Conservation (phyloP, 2,797 vertebrate species). For the Sarcophilus harrisii region DNA sequence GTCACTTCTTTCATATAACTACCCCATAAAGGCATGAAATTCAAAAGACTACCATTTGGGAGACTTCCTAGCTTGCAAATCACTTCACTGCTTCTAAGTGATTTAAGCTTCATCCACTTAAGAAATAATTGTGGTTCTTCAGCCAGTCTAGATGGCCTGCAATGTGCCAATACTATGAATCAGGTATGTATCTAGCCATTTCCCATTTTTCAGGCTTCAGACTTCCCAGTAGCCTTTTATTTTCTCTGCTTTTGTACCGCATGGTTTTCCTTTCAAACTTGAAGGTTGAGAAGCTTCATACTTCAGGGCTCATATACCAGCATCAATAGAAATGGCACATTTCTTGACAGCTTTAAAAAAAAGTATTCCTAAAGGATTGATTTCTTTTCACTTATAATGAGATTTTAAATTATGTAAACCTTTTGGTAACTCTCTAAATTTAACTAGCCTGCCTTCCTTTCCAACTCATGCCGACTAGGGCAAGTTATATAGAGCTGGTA, state of each 20-base stretch:
- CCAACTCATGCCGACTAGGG: not conserved
- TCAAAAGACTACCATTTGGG: conserved; percentile 38
- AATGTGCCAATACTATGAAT: not conserved
- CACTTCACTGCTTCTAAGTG: conserved; percentile 43
- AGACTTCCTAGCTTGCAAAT: conserved; percentile 50
- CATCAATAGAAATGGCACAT: conserved; percentile 3
- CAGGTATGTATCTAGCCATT: not conserved
- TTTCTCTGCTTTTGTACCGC: not conserved
- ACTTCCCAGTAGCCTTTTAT: conserved; percentile 17
- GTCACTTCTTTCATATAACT: conserved; percentile 37
- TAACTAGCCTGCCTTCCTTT: not conserved
- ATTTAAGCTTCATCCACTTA: conserved; percentile 23
- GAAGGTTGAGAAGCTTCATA: conserved; percentile 15
- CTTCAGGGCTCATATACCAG: not conserved
- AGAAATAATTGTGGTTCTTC: conserved; percentile 47
- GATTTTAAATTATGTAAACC: not conserved
- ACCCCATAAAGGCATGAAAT: conserved; percentile 48
- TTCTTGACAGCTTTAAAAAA: conserved; percentile 9
- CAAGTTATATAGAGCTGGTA: not conserved
- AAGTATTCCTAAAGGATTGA: not conserved
- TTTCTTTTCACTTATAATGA: not conserved
- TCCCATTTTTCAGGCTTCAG: not conserved
- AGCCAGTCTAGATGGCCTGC: not conserved
- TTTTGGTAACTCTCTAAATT: not conserved
- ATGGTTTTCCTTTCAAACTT: not conserved